Conservation (phyloP, 2,113 vertebrate species). For the Electrona antarctica region DNA sequence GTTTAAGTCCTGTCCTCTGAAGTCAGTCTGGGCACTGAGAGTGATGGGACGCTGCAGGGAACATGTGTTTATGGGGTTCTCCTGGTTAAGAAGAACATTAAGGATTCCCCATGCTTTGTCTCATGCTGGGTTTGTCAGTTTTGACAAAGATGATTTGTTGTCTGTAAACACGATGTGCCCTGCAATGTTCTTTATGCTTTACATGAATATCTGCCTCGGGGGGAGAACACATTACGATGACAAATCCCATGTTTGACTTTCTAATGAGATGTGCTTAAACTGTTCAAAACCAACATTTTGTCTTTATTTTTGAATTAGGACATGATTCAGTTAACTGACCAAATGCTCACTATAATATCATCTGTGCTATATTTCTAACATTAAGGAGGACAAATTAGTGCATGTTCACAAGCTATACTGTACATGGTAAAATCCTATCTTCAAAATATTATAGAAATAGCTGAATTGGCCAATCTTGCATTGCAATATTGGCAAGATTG, state of each 20-base stretch:
- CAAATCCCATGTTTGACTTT: conserved; percentile 77
- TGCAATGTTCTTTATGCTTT: conserved; percentile 44
- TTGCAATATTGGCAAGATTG: too few species aligned
- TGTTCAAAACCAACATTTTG: conserved; percentile 68
- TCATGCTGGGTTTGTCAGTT: conserved; percentile 72
- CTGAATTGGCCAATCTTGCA: too few species aligned
- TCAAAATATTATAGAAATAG: too few species aligned
- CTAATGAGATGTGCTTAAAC: conserved; percentile 74
- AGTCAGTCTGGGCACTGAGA: conserved; percentile 41
- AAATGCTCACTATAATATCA: neutral
- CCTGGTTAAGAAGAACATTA: conserved; percentile 34
- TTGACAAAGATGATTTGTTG: conserved; percentile 78
- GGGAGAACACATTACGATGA: conserved; percentile 71
- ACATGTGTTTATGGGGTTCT: conserved; percentile 50
- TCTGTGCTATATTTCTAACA: too few species aligned
- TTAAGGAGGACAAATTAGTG: neutral
- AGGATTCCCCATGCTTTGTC: conserved; percentile 44
- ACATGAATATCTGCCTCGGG: conserved; percentile 55
- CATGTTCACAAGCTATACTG: neutral
- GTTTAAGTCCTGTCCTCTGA: conserved; percentile 50
- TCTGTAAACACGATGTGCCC: conserved; percentile 57
- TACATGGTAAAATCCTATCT: neutral
- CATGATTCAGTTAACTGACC: conserved; percentile 6
- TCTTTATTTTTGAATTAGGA: conserved; percentile 45
- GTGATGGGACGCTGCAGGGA: conserved; percentile 58